Conservation (phyloP, 2,888 invertebrate genomes). For the Phyllotreta cruciferae region DNA sequence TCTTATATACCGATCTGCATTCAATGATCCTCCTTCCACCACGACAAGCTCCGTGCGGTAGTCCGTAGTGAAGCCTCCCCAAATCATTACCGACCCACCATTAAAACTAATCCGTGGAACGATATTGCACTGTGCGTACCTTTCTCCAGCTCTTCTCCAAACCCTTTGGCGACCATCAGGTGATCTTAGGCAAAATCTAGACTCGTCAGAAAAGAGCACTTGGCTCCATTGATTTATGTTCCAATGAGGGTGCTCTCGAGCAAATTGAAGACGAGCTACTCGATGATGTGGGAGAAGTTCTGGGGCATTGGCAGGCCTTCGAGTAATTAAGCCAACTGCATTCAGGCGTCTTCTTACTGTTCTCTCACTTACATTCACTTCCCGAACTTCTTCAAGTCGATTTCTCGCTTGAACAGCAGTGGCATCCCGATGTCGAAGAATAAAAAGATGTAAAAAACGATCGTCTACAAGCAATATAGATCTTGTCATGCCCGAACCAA, state of each 20-base stretch:
- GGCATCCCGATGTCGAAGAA: constrained; percentile 2
- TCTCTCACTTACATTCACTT: background rate
- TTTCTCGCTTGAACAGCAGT: constrained; percentile 16
- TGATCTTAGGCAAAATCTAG: constrained; percentile 5
- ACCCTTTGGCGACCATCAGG: constrained; percentile 12
- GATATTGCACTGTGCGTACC: background rate
- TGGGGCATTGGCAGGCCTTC: too few species aligned
- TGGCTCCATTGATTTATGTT: background rate
- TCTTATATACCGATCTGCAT: constrained; percentile 26
- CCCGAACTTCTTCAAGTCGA: background rate
- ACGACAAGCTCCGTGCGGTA: constrained; percentile 8
- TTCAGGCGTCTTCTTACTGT: background rate
- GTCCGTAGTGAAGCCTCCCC: background rate
- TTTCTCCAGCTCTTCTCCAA: constrained; percentile 13
- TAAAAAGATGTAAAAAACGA: constrained; percentile 9
- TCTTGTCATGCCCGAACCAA: constrained; percentile 12
- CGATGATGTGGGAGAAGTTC: constrained; percentile 7
- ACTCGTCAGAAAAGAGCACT: constrained; percentile 12
- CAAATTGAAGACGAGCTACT: constrained; percentile 11
- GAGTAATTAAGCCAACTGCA: too few species aligned
- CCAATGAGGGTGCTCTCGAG: constrained; percentile 4
- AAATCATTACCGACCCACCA: background rate
- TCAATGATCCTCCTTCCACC: constrained; percentile 10
- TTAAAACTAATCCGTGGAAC: background rate
- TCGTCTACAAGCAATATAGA: constrained; percentile 8